Conservation (phyloP, 92 coral and sea anemone species). For the Phenganax marumi region DNA sequence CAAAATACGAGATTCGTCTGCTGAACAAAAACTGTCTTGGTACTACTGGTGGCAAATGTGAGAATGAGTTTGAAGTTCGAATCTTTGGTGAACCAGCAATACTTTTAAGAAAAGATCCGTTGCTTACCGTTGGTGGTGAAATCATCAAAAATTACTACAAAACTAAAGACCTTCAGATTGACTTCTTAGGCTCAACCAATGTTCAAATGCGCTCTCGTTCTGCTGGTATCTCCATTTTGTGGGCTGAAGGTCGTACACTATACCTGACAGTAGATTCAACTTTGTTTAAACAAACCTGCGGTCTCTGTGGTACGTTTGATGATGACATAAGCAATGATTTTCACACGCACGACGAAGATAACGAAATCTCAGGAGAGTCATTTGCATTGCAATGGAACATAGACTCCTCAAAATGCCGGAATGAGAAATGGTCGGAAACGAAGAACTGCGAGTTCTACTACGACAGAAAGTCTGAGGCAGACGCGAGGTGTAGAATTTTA, state of each 20-base stretch:
- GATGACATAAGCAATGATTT: slow-evolving; percentile 74
- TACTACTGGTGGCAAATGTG: slow-evolving; percentile 44
- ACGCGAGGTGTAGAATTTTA: slow-evolving; percentile 53
- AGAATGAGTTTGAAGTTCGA: slow-evolving; percentile 63
- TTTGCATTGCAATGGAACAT: slow-evolving; percentile 83
- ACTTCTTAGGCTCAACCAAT: slow-evolving; percentile 62
- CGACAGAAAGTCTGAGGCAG: slow-evolving; percentile 56
- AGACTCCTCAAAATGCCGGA: slow-evolving; percentile 48
- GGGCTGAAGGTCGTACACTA: slow-evolving; percentile 72
- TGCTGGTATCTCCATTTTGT: slow-evolving; percentile 68
- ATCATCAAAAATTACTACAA: slow-evolving; percentile 41
- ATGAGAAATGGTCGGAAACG: slow-evolving; percentile 53
- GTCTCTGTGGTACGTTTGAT: slow-evolving; percentile 94
- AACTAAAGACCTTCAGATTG: slow-evolving; percentile 58
- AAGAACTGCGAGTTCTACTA: slow-evolving; percentile 64
- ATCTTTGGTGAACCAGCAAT: slow-evolving; percentile 59
- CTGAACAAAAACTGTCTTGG: slow-evolving; percentile 50
- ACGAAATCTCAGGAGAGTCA: slow-evolving; percentile 61
- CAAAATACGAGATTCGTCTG: slow-evolving; percentile 66
- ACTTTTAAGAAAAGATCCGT: not conserved
- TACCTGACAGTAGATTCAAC: slow-evolving; percentile 70
- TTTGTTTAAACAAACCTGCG: slow-evolving; percentile 75
- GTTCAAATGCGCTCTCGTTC: slow-evolving; percentile 63
- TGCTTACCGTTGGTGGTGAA: slow-evolving; percentile 37
- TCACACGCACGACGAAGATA: slow-evolving; percentile 84